These are phyloP conservation scores for Falcunculus frontatus DNA, from an alignment of 2,113 vertebrate species.

Conservation along the genomic window DNA sequence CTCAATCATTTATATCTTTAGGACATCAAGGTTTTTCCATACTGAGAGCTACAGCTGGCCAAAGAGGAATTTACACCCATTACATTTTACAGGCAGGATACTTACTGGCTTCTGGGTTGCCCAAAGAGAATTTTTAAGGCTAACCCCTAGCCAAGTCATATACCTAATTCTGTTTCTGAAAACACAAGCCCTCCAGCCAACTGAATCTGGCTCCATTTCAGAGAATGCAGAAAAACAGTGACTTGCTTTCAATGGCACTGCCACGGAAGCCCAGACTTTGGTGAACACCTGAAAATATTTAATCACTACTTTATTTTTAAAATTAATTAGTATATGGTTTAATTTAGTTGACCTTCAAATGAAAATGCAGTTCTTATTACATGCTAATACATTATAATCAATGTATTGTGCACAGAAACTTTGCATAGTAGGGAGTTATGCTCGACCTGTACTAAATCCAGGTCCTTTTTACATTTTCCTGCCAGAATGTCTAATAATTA, in stretches of 20 bases:
- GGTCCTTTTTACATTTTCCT: background rate
- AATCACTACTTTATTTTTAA: constrained; percentile 53
- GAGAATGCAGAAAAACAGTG: background rate
- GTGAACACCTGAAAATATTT: constrained; percentile 55
- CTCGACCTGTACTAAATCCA: background rate
- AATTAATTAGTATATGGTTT: constrained; percentile 66
- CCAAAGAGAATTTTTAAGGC: background rate
- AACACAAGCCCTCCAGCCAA: background rate
- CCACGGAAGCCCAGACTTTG: background rate
- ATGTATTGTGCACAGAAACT: constrained; percentile 7
- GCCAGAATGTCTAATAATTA: background rate
- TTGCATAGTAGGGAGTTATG: background rate
- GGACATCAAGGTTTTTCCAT: background rate
- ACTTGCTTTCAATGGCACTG: background rate
- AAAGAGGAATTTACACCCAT: background rate
- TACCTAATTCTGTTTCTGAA: background rate
- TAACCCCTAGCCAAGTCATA: background rate
- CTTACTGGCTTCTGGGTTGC: background rate
- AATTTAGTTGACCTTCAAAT: constrained; percentile 63
- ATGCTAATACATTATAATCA: constrained; percentile 46
- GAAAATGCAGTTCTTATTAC: constrained; percentile 60
- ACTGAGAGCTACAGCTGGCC: background rate
- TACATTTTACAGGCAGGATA: background rate
- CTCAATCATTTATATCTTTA: background rate
- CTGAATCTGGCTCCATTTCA: background rate